These are phyloP conservation scores for Dasyprocta punctata DNA, from an alignment of 2,113 vertebrate genomes.

Conservation along the genomic window DNA sequence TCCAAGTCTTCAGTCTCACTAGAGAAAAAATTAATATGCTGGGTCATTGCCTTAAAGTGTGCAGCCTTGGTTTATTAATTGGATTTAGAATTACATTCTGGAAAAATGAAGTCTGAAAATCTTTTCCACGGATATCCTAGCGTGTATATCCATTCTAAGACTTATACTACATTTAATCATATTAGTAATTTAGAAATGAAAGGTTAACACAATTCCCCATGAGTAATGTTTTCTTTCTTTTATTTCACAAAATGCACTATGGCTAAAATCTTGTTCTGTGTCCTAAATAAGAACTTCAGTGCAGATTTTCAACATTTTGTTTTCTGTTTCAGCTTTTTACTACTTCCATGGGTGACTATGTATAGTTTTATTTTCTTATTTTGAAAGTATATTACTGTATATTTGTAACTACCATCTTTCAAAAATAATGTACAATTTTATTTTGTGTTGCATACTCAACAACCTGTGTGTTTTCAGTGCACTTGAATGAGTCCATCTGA, in stretches of 20 bases:
- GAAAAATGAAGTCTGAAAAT: slow-evolving; percentile 61
- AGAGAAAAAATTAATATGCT: slow-evolving; percentile 58
- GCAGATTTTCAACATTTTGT: slow-evolving; percentile 32
- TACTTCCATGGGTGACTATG: slow-evolving; percentile 1
- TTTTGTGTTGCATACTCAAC: not conserved
- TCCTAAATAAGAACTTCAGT: not conserved
- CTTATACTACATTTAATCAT: not conserved
- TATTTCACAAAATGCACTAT: slow-evolving; percentile 33
- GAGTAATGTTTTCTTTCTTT: slow-evolving; percentile 38
- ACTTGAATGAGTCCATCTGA: not conserved
- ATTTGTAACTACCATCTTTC: not conserved
- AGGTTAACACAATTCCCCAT: not conserved
- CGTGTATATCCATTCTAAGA: not conserved
- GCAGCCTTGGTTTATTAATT: slow-evolving; percentile 44
- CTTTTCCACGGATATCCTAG: slow-evolving; percentile 38
- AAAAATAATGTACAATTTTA: not conserved
- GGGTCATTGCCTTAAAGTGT: slow-evolving; percentile 38
- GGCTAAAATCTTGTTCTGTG: not conserved
- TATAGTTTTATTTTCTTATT: slow-evolving; percentile 6
- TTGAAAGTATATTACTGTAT: slow-evolving; percentile 33
- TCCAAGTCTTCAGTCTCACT: not conserved
- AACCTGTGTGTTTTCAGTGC: slow-evolving; percentile 14
- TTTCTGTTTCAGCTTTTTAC: not conserved
- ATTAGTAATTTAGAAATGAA: slow-evolving; percentile 51
- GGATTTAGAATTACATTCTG: slow-evolving; percentile 61